Evolutionary conservation across 2,113 vertebrate species (phyloP).

Genomic region (Sclerurus mexicanus): DNA sequence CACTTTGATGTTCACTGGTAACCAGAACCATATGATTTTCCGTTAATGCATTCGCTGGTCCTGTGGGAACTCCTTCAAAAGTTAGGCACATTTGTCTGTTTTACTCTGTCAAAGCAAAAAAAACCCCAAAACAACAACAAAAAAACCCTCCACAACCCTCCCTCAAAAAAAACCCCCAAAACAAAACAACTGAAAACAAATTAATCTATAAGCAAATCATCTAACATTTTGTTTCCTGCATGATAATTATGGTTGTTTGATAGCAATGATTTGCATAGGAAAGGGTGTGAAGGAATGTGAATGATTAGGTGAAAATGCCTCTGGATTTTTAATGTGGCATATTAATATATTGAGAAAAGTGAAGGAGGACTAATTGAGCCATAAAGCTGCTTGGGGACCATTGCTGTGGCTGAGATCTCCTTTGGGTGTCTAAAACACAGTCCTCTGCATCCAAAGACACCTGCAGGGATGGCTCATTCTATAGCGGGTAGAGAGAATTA

Average conservation of each 20-base stretch:
- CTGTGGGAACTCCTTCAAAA: background rate
- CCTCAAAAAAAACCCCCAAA: no score
- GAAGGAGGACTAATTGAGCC: background rate
- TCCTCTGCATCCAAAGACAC: background rate
- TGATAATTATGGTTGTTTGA: background rate
- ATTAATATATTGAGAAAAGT: background rate
- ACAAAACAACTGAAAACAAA: background rate
- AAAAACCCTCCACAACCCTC: background rate
- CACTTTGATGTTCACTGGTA: background rate
- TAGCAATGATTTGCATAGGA: background rate
- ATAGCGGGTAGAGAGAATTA: background rate
- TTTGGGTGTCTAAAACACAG: background rate
- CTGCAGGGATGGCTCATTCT: background rate
- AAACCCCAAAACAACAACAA: background rate
- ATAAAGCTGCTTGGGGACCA: background rate
- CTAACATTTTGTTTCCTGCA: background rate
- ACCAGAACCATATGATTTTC: background rate
- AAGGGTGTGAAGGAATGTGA: background rate
- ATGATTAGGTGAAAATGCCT: background rate
- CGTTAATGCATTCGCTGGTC: background rate
- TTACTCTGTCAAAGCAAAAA: background rate
- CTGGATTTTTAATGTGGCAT: background rate
- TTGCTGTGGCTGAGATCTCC: accelerated
- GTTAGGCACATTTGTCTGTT: background rate
- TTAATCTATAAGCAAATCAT: background rate